phyloP scores from a whole-genome alignment of 2,888 invertebrate species.

The Labia minor region DNA sequence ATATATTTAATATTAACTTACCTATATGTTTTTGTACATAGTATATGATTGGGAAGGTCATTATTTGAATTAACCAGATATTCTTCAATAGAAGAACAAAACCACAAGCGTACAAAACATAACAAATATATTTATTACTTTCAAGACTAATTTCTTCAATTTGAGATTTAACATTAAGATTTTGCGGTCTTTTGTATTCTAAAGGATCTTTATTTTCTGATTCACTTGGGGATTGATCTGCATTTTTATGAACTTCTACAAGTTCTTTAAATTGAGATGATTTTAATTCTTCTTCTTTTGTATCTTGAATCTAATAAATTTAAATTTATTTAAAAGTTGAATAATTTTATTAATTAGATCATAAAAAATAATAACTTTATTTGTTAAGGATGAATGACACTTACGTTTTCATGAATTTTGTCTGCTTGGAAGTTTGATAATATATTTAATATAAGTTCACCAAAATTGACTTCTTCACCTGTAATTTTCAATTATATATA shows the following conservation, averaged over 20 bases:
- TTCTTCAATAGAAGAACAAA: conserved; percentile 79
- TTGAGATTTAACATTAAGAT: background rate
- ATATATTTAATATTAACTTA: conserved; percentile 30
- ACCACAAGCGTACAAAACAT: conserved; percentile 68
- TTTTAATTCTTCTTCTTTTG: background rate
- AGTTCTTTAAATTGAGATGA: background rate
- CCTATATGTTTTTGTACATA: conserved; percentile 49
- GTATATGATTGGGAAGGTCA: conserved; percentile 64
- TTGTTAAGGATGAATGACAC: background rate
- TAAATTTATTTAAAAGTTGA: too few relatives aligned
- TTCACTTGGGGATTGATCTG: background rate
- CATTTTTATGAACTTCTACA: background rate
- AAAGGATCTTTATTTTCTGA: background rate
- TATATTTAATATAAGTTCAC: background rate
- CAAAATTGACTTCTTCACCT: background rate
- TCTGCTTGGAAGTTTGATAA: background rate
- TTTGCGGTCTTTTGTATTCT: background rate
- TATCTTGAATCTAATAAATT: background rate
- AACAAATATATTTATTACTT: conserved; percentile 62
- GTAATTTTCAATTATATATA: too few relatives aligned
- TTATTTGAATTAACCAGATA: conserved; percentile 66
- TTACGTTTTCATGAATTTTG: background rate
- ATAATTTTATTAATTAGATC: too few relatives aligned
- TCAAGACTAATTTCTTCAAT: conserved; percentile 34
- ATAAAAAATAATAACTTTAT: too few relatives aligned